Evolutionary conservation across 2,113 vertebrate genomes (phyloP).

Genomic region (zebrafish (Danio rerio)): GRCz12tu NC_133188.1:35814001-35814500

Average conservation of each 20-base stretch:
- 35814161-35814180: conserved; percentile 54
- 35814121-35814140: conserved; percentile 62
- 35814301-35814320: conserved; percentile 26
- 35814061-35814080: conserved; percentile 41
- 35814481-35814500: conserved; percentile 37
- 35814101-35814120: conserved; percentile 56
- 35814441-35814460: conserved; percentile 29
- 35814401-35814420: conserved; percentile 37
- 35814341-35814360: conserved; percentile 39
- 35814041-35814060: conserved; percentile 55
- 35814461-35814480: conserved; percentile 26
- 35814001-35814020: conserved; percentile 63
- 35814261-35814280: conserved; percentile 64
- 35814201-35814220: conserved; percentile 56
- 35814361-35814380: conserved; percentile 54
- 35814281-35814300: conserved; percentile 39
- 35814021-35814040: conserved; percentile 63
- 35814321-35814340: conserved; percentile 49
- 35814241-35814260: conserved; percentile 46
- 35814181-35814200: conserved; percentile 37
- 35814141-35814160: conserved; percentile 61
- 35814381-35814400: conserved; percentile 51
- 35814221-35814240: conserved; percentile 56
- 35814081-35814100: conserved; percentile 33
- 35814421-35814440: conserved; percentile 32